phyloP scores from a whole-genome alignment of 2,113 vertebrate genomes.

The Excalfactoria chinensis region DNA sequence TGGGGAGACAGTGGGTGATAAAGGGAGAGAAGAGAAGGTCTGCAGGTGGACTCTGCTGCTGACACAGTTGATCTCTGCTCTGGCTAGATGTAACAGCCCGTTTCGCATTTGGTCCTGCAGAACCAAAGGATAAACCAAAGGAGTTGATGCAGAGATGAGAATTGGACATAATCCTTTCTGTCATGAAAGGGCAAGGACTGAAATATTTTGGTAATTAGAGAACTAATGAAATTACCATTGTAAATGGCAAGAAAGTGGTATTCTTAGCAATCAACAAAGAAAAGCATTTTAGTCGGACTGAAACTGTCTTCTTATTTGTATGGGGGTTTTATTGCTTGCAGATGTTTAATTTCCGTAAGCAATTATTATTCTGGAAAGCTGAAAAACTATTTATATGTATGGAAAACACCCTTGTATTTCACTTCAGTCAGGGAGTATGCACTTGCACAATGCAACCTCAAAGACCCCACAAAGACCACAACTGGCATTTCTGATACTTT shows the following conservation, averaged over 20 bases:
- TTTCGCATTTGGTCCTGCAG: slow-evolving; percentile 19
- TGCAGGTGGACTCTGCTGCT: not conserved
- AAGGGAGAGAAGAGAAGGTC: not conserved
- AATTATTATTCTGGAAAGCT: slow-evolving; percentile 53
- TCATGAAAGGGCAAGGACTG: not conserved
- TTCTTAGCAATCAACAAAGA: slow-evolving; percentile 21
- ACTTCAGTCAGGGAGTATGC: not conserved
- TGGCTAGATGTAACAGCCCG: not conserved
- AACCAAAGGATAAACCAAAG: not conserved
- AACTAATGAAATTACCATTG: not conserved
- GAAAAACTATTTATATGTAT: not conserved
- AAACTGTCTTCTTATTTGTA: slow-evolving; percentile 12
- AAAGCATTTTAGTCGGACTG: slow-evolving; percentile 28
- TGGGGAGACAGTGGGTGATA: not conserved
- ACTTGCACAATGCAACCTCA: not conserved
- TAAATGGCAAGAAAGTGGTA: not conserved
- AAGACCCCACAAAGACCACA: not conserved
- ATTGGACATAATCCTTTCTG: not conserved
- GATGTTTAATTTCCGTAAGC: slow-evolving; percentile 20
- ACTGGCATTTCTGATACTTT: not conserved
- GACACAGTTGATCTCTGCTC: not conserved
- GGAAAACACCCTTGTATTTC: not conserved
- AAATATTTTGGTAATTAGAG: not conserved
- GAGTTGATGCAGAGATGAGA: not conserved
- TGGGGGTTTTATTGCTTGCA: slow-evolving; percentile 34